phyloP scores from a whole-genome alignment of 2,797 vertebrate species.

The Mergus octosetaceus region DNA sequence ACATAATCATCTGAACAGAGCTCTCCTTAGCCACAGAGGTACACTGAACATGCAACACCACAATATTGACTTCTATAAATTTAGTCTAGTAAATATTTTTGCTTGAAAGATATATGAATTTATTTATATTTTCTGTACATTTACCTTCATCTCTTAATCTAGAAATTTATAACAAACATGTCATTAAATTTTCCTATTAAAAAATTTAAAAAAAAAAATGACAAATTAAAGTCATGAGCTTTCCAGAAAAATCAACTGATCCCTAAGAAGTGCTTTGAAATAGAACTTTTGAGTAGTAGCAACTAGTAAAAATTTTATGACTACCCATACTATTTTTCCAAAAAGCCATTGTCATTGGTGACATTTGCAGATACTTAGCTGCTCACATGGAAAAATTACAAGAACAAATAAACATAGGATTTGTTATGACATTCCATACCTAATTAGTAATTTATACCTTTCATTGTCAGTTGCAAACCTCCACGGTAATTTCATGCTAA shows the following conservation, averaged over 20 bases:
- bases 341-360: neutral
- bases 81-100: neutral
- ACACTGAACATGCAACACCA: neutral
- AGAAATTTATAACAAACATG: neutral
- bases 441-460: neutral
- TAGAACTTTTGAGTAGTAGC: neutral
- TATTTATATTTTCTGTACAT: neutral
- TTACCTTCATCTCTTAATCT: neutral
- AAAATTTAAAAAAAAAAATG: neutral
- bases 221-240: neutral
- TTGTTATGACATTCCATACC: neutral
- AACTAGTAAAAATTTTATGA: neutral
- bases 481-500: neutral
- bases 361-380: neutral
- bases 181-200: neutral
- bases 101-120: neutral
- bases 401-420: neutral
- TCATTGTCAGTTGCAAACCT: neutral
- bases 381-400: neutral
- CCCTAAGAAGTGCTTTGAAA: neutral
- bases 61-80: neutral
- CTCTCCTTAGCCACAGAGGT: neutral
- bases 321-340: neutral
- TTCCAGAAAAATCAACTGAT: neutral
- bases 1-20: rapidly evolving